phyloP scores from a whole-genome alignment of 2,797 vertebrate species.

The Huso huso region DNA sequence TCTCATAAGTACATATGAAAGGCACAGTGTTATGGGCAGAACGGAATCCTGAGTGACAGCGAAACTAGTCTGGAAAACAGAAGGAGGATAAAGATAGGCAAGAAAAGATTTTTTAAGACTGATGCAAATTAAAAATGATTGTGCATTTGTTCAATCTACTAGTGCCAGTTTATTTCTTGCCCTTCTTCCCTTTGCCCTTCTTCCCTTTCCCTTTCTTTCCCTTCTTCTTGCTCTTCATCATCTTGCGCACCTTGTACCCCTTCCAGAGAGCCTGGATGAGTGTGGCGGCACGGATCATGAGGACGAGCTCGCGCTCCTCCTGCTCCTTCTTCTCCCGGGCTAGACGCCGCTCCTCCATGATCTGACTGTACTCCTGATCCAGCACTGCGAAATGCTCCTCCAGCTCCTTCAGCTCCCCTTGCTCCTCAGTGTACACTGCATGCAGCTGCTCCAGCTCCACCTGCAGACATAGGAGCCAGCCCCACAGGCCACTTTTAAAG shows the following conservation, averaged over 20 bases:
- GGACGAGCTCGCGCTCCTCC: constrained; percentile 47
- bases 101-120: not conserved
- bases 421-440: too few species aligned
- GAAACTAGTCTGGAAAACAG: not conserved
- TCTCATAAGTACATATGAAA: not conserved
- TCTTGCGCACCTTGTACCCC: constrained; percentile 65
- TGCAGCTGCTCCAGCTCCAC: constrained; percentile 30
- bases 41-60: not conserved
- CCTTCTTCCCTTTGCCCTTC: constrained; percentile 33
- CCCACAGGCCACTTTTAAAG: too few species aligned
- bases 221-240: constrained; percentile 55
- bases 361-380: constrained; percentile 33
- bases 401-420: too few species aligned
- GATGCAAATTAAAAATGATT: not conserved
- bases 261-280: constrained; percentile 78
- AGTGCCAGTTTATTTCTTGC: constrained; percentile 25
- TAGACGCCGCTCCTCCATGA: constrained; percentile 53
- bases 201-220: constrained; percentile 53
- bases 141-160: not conserved
- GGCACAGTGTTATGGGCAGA: not conserved
- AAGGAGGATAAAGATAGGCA: too few species aligned
- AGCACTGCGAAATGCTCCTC: too few species aligned
- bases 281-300: constrained; percentile 56
- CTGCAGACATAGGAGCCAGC: constrained; percentile 35
- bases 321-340: constrained; percentile 44